Conservation (phyloP, 2,797 vertebrate species). For the Sebastes variabilis region DNA sequence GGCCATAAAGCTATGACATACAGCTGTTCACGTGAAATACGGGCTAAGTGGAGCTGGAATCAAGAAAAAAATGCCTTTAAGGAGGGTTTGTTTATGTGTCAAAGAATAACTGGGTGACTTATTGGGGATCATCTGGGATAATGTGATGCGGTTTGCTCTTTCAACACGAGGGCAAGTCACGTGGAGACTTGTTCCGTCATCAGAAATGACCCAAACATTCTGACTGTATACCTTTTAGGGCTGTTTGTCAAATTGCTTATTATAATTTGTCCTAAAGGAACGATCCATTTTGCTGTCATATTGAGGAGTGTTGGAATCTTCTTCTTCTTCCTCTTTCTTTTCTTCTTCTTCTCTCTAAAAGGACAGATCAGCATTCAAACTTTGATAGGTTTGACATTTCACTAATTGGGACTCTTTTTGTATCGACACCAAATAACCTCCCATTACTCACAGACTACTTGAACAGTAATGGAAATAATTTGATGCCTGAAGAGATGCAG, state of each 20-base stretch:
- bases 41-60: constrained; percentile 26
- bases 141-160: constrained; percentile 6
- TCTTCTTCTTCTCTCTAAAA: neutral
- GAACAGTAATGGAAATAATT: no score
- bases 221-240: neutral
- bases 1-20: constrained; percentile 47
- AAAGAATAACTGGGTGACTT: constrained; percentile 49
- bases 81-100: constrained; percentile 51
- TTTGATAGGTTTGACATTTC: neutral
- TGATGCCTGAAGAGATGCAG: no score
- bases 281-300: neutral
- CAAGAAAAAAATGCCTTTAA: constrained; percentile 22
- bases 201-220: neutral
- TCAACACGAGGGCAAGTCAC: neutral
- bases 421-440: no score
- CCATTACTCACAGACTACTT: no score
- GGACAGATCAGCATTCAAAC: neutral
- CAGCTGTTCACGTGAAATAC: constrained; percentile 50
- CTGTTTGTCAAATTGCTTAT: neutral
- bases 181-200: neutral
- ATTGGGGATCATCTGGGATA: constrained; percentile 36
- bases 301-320: neutral
- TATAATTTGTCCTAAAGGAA: neutral
- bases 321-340: neutral
- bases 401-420: no score